Conservation (phyloP, 2,797 vertebrate species). For the Emydoidea blandingii region DNA sequence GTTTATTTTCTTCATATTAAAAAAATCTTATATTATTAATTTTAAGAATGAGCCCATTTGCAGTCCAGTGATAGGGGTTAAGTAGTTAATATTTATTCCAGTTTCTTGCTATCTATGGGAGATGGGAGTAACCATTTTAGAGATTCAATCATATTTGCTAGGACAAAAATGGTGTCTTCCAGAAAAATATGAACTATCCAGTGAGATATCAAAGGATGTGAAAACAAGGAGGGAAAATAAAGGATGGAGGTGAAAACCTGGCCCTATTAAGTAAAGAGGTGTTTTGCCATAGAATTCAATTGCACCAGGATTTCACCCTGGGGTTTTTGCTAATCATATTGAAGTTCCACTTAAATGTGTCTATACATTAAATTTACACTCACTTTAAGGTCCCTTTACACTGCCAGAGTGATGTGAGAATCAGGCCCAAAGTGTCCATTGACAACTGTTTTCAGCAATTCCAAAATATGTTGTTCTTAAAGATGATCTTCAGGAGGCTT, state of each 20-base stretch:
- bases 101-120: background rate
- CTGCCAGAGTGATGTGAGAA: background rate
- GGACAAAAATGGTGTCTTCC: background rate
- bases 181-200: background rate
- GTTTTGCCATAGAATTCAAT: background rate
- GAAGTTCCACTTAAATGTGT: no score
- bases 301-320: background rate
- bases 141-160: background rate
- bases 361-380: background rate
- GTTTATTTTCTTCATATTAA: background rate
- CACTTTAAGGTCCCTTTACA: background rate
- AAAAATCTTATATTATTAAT: background rate
- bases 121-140: background rate
- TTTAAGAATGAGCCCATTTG: background rate
- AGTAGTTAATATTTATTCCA: background rate
- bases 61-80: background rate
- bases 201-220: background rate
- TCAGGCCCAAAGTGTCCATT: background rate
- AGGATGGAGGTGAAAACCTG: background rate
- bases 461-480: background rate
- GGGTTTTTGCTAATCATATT: background rate
- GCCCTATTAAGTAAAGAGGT: background rate
- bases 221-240: slow-evolving; percentile 29
- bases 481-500: background rate
- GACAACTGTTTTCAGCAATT: background rate